phyloP scores from a whole-genome alignment of 1,140 invertebrate species.

The Trachymyrmex septentrionalis region DNA sequence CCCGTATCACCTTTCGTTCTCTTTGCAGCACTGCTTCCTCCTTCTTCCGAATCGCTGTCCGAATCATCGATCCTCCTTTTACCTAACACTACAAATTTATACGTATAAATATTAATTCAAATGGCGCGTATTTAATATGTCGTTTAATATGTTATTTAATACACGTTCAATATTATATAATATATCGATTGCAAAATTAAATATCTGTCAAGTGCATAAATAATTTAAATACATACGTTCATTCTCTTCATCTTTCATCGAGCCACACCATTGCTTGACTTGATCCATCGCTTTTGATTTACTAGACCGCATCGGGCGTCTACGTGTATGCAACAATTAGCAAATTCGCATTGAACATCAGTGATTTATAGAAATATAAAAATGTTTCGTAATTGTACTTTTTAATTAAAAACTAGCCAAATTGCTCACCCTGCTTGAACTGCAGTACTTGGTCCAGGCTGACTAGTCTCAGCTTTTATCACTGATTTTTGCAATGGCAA shows the following conservation, averaged over 20 bases:
- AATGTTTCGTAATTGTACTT: slow-evolving; percentile 2
- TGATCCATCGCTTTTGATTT: slow-evolving; percentile 93
- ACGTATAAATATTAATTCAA: slow-evolving; percentile 7
- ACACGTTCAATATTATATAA: not conserved
- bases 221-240: slow-evolving; percentile 77
- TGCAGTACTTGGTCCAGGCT: slow-evolving; percentile 84
- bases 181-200: not conserved
- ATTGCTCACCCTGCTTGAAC: slow-evolving; percentile 81
- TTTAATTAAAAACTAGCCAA: not conserved
- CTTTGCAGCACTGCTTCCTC: slow-evolving; percentile 84
- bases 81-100: slow-evolving; percentile 75
- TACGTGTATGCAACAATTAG: slow-evolving; percentile 74
- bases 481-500: slow-evolving; percentile 79
- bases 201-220: not conserved
- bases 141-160: not conserved
- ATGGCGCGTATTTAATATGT: not conserved
- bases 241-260: slow-evolving; percentile 88
- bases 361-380: not conserved
- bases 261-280: slow-evolving; percentile 94
- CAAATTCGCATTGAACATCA: slow-evolving; percentile 8
- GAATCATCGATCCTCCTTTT: slow-evolving; percentile 84
- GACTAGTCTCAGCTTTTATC: slow-evolving; percentile 80
- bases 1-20: slow-evolving; percentile 86
- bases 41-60: slow-evolving; percentile 86
- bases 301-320: slow-evolving; percentile 91